These are phyloP conservation scores for Rousettus leschenaultii DNA, from an alignment of 2,113 vertebrate genomes.

Conservation along the genomic window DNA sequence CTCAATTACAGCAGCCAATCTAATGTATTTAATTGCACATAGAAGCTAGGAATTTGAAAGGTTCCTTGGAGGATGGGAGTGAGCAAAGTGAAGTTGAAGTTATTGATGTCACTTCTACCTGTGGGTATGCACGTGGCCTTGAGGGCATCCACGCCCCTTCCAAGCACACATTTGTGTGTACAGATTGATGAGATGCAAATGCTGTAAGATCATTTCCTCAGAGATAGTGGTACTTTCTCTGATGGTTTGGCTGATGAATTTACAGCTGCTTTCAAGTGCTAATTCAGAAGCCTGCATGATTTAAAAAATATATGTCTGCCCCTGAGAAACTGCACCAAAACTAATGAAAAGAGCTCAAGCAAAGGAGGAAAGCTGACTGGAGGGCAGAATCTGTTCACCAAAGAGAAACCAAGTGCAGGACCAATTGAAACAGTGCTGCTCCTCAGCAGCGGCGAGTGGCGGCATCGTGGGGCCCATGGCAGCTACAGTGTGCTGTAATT, in stretches of 20 bases:
- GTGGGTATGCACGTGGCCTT: fast-evolving
- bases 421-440: not conserved
- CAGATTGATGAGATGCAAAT: not conserved
- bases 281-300: slow-evolving; percentile 41
- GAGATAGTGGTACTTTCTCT: not conserved
- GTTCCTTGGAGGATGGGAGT: slow-evolving; percentile 38
- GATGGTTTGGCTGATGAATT: slow-evolving; percentile 20
- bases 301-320: slow-evolving; percentile 35
- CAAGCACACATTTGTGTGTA: not conserved
- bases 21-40: slow-evolving; percentile 77
- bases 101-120: not conserved
- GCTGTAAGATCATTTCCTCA: slow-evolving; percentile 31
- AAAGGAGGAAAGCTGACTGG: not conserved
- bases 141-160: not conserved
- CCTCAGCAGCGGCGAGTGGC: not conserved
- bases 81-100: not conserved
- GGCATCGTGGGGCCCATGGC: fast-evolving
- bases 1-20: slow-evolving; percentile 80
- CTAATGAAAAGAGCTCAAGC: slow-evolving; percentile 39
- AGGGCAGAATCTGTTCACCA: not conserved
- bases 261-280: slow-evolving; percentile 61
- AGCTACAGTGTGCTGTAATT: not conserved
- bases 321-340: slow-evolving; percentile 58
- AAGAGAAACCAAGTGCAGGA: not conserved
- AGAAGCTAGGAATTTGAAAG: slow-evolving; percentile 70